These are phyloP conservation scores for Andrena praecox DNA, from an alignment of 2,888 invertebrate genomes.

Conservation along the genomic window DNA sequence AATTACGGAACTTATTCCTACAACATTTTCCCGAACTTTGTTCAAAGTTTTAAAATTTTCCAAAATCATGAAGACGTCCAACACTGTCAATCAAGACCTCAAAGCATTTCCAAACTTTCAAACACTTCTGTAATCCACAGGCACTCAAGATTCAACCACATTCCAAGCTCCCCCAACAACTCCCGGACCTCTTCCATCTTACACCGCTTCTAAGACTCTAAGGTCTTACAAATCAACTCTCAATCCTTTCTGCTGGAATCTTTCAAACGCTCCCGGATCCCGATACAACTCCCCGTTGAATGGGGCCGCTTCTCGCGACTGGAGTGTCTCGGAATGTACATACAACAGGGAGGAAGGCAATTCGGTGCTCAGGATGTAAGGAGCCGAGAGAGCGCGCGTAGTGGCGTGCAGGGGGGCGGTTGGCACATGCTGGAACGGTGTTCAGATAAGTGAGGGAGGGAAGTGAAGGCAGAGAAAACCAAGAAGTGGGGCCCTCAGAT, in stretches of 20 bases:
- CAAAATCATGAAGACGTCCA: background rate
- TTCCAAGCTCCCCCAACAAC: background rate
- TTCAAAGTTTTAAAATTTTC: no score
- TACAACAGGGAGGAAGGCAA: background rate
- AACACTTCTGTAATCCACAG: no score
- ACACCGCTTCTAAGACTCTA: background rate
- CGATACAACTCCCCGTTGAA: background rate
- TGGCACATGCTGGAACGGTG: background rate
- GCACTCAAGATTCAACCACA: background rate
- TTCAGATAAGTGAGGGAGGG: background rate
- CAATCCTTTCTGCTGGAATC: background rate
- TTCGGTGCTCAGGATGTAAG: background rate
- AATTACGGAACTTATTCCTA: no score
- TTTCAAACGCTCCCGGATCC: background rate
- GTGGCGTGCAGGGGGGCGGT: background rate
- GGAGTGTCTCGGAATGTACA: background rate
- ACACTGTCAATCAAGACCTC: background rate
- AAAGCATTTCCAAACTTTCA: no score
- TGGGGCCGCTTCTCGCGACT: background rate
- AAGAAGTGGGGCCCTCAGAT: conserved; percentile 2
- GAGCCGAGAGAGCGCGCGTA: background rate
- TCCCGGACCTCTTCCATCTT: background rate
- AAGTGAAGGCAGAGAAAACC: background rate
- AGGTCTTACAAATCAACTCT: background rate
- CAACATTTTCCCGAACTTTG: no score